Evolutionary conservation across 2,113 vertebrate species (phyloP), one percentile per base, ranked within the genome.

Genomic region (Panthera tigris): DNA sequence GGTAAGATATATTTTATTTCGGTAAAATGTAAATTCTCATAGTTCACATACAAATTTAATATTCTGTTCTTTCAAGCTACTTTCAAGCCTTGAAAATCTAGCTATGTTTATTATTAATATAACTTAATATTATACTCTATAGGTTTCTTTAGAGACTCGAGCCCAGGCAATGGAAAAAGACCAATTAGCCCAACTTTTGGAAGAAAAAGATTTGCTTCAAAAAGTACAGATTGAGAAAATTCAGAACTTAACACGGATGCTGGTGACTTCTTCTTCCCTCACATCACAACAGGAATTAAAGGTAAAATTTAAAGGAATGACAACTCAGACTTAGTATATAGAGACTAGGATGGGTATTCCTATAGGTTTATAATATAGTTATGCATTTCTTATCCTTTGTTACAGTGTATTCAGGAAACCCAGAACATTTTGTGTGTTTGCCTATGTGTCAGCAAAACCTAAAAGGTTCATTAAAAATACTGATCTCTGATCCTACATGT

Each of bases 161-260:
- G 99, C 99, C n/a, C 99, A 99, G 0, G 99, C 98, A 31, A 99
- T 99, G 15, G 99, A 99, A 93, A 99, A 99, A 98, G 98, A 99
- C 96, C 99, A 99, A 2, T 63, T 99, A 48, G 98, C 99, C 7
- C 99, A 99, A 96, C 98, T 99, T 39, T 96, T 99, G 50, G 99
- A 99, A 89, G 99, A 99, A 96, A 99, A 99, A 94, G 99, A 99
- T 92, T 99, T 99, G 69, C 99, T 99, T 84, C 99, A 99, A 98
- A 99, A 99, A 98, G 99, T 99, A 4, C 99, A 99, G 36, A 98
- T 99, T 96, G 99, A 99, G 73, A 97, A 99, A 68, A 99, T 99
- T 97, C 98, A 94, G 50, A 99, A 99, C 83, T 97, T 99, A 76
- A 99, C 99, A 21, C 99, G 99, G 48, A 99, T 99, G 95, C 97